Evolutionary conservation across 2,888 invertebrate genomes (phyloP), one percentile per base, ranked within the genome.

Genomic region (Habroteleia sp.): DNA sequence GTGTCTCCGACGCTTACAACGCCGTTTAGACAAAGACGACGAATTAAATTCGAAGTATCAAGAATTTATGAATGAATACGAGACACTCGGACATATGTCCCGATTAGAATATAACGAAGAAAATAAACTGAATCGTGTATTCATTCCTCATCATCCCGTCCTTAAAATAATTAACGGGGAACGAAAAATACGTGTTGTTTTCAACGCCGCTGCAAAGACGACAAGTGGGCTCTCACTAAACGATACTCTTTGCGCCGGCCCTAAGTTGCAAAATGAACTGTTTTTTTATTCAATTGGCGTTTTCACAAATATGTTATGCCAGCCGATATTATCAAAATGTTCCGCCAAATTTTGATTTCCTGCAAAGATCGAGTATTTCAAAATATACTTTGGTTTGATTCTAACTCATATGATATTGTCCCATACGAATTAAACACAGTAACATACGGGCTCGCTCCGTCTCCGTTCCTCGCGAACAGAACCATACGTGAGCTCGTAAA

Each of bases 271-370:
- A 52, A 33, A n/a, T 2, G 63, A 65, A 14, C 33, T 65, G 0
- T 41, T 0, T 42, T 52, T 7, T 16, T 52, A 3, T 3, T 65
- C 0, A 50, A 52, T 35, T 65, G 52, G 63, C 14, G 63, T 1
- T 4, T 1, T 2, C 3, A 25, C 16, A 6, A 33, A 10, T 52
- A 11, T 25, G 63, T 50, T 14, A 13, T 31, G 4, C 33, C 52
- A 1, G 16, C 52, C 0, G 63, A 65, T 23, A 23, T 65, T 6
- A 41, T 63, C 2, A 65, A 65, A 42, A 65, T 65, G 63, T 65
- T 65, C 6, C 6, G 63, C 11, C 50, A 65, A 35, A 52, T 50
- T 14, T 33, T 65, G n/a, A 14, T 65, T 0, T 3, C 6, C 8
- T 2, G 8, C 1, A 3, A 13, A 6, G 46, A 63, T 11, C 6